Conservation (phyloP, 1,140 invertebrate species). For the Chrysomallon squamiferum region DNA sequence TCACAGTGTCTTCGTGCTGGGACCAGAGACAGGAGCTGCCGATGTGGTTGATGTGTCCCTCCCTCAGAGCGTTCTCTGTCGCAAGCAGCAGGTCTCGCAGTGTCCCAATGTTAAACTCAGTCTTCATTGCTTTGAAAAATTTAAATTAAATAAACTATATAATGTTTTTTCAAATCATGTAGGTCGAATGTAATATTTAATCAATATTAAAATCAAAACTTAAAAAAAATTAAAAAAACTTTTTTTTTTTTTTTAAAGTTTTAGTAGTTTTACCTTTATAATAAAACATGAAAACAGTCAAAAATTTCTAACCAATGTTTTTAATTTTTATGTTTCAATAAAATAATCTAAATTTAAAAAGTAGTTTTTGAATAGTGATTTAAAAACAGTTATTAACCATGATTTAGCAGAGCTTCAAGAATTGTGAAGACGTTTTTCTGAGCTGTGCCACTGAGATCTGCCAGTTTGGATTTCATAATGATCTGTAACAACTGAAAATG, state of each 20-base stretch:
- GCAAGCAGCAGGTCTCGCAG: constrained; percentile 79
- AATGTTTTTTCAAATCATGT: too few relatives aligned
- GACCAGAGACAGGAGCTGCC: constrained; percentile 89
- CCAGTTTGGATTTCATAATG: constrained; percentile 83
- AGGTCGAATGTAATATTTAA: too few relatives aligned
- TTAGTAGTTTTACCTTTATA: too few relatives aligned
- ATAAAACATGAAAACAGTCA: too few relatives aligned
- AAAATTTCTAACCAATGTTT: too few relatives aligned
- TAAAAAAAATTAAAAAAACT: too few relatives aligned
- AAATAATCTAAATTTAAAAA: background rate
- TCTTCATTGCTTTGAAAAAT: constrained; percentile 77
- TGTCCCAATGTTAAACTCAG: constrained; percentile 86
- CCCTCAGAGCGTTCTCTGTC: constrained; percentile 72
- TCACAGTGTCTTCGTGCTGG: constrained; percentile 82
- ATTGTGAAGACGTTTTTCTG: constrained; percentile 92
- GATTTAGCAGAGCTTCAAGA: constrained; percentile 90
- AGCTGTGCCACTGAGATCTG: constrained; percentile 87
- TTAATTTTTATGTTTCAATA: too few relatives aligned
- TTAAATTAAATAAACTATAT: too few relatives aligned
- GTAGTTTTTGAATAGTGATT: background rate
- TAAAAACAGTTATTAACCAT: constrained; percentile 70
- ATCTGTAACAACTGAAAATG: constrained; percentile 76
- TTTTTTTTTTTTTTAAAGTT: too few relatives aligned
- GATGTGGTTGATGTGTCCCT: constrained; percentile 84
- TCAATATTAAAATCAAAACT: too few relatives aligned